Percentiles rank a stretch among this genome's conserved stretches.
phyloP scores from a whole-genome alignment of 2,797 vertebrate species.

The Ceryle rudis region DNA sequence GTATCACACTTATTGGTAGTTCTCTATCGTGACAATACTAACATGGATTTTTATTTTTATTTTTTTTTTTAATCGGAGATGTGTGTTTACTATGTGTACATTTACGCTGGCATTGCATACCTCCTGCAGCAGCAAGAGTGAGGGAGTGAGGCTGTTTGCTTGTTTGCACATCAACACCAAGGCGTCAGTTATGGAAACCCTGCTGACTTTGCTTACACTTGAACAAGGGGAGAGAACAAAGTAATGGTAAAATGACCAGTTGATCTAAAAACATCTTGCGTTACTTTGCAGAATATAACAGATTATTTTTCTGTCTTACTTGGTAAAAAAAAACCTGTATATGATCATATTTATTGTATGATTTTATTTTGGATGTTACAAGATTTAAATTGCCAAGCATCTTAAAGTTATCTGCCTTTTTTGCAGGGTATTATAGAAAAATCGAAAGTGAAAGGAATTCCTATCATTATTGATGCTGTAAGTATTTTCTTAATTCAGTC shows the following conservation, averaged over 20 bases:
- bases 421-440: constrained; percentile 92
- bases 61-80: background rate
- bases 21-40: background rate
- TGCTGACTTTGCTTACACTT: background rate
- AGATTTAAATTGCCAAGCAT: background rate
- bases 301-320: background rate
- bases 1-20: background rate
- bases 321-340: background rate
- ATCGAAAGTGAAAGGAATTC: constrained; percentile 89
- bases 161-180: background rate
- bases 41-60: background rate
- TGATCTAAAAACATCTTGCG: background rate
- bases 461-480: constrained; percentile 95
- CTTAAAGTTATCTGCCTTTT: background rate
- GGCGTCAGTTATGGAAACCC: background rate
- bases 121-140: background rate
- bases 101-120: background rate
- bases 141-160: background rate
- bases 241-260: background rate
- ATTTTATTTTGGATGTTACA: background rate
- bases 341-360: background rate
- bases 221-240: background rate
- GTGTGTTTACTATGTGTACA: background rate
- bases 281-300: background rate
- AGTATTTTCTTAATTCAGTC: constrained; percentile 76